Conservation (phyloP, 2,797 vertebrate genomes). For the Garrulus glandarius region DNA sequence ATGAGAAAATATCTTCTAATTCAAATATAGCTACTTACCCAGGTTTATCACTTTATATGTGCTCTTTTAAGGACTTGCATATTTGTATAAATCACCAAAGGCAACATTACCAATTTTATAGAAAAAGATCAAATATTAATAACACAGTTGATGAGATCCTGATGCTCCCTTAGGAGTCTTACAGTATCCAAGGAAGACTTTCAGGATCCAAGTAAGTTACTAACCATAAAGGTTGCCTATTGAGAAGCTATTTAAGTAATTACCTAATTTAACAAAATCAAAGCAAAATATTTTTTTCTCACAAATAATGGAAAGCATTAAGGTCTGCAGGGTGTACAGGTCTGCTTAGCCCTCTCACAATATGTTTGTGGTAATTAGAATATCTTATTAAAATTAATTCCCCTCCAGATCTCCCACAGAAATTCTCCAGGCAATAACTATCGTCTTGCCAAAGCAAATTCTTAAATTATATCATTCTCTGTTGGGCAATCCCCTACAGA, state of each 20-base stretch:
- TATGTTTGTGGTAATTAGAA: neutral
- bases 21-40: neutral
- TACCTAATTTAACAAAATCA: neutral
- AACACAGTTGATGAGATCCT: neutral
- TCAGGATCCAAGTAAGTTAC: neutral
- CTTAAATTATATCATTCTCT: neutral
- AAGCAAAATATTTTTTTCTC: neutral
- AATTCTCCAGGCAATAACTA: neutral
- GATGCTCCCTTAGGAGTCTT: neutral
- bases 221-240: neutral
- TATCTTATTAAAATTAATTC: conserved; percentile 2
- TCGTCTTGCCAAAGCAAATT: neutral
- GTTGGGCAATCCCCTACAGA: neutral
- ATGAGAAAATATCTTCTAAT: neutral
- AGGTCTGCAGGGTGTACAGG: neutral
- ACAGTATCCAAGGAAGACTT: neutral
- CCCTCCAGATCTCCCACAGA: neutral
- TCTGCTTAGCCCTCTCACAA: neutral
- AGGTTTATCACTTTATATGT: neutral
- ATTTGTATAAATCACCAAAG: neutral
- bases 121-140: conserved; percentile 32
- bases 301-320: neutral
- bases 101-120: neutral
- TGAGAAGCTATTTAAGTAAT: neutral
- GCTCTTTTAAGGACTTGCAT: neutral